Base-by-base conservation (phyloP, 1,140 invertebrate species). In the Paralvinella palmiformis region DNA sequence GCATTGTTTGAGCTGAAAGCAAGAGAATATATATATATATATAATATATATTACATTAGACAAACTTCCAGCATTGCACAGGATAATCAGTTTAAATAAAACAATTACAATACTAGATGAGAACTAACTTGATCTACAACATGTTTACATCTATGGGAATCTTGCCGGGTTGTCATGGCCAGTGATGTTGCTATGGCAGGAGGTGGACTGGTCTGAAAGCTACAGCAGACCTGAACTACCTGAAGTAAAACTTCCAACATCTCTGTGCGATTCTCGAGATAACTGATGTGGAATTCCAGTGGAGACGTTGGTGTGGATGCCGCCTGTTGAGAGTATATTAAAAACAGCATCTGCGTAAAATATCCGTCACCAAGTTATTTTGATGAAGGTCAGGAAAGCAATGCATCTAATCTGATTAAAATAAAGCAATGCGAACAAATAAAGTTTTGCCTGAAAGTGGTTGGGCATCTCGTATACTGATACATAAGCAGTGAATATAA, bases 161-260 rank as follows among this genome's bases (percentile, higher is more conserved):
- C 90, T 72, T 94, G 91, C 61, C 90, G 84, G 7, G 87, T 89
- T 20, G 85, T 86, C 60, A 87, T 82, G 0, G 91, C 91, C 52
- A 92, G 85, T 10, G 90, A 87, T 1, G 87, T 85, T 0, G 92
- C 91, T 65, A 96, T 94, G 2, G 93, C 93, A 2, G 94, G 92
- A 32, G 93, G 92, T 27, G 93, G 93, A 55, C 92, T 90, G 62
- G 92, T 92, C 70, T 90, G 90, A 31, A 95, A 84, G 44, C 90
- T 89, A 72, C 88, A 86, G 66, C 75, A 77, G 6, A 73, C 72
- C 41, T 72, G 65, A 24, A 91, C 82, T 6, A 94, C 82, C 69
- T 90, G 86, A 0, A 86, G 83, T 33, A 92, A 83, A 20, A 87
- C 86, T 65, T 90, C 87, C 17, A 96, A 80, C 71, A 91, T 86